phyloP scores from a whole-genome alignment of 2,888 invertebrate genomes.

The Tuberolachnus salignus region DNA sequence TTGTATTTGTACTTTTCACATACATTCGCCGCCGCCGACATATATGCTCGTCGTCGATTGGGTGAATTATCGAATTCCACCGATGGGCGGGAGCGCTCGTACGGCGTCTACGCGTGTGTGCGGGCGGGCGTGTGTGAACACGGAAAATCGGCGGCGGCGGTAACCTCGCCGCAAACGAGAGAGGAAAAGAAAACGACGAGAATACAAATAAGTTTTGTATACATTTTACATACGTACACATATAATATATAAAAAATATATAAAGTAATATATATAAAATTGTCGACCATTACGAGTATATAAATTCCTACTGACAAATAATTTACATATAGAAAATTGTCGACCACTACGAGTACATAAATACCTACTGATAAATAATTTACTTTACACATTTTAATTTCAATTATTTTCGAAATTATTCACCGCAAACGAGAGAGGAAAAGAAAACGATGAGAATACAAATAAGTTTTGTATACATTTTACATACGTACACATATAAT shows the following conservation, averaged over 20 bases:
- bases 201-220: neutral
- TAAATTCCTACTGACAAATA: too few relatives aligned
- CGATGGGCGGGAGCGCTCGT: conserved; percentile 12
- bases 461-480: neutral
- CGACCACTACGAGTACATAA: too few relatives aligned
- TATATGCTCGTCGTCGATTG: conserved; percentile 32
- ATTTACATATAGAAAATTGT: too few relatives aligned
- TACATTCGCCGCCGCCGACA: neutral
- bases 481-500: too few relatives aligned
- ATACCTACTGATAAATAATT: too few relatives aligned
- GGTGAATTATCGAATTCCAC: conserved; percentile 45
- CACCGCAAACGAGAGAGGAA: neutral
- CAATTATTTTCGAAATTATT: too few relatives aligned
- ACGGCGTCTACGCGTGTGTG: conserved; percentile 9
- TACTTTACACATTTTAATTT: too few relatives aligned
- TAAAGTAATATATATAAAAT: too few relatives aligned
- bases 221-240: too few relatives aligned
- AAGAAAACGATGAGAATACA: neutral
- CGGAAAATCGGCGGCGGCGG: neutral
- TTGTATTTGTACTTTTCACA: conserved; percentile 35
- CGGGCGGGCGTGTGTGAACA: neutral
- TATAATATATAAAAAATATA: too few relatives aligned
- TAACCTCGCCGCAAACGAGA: neutral
- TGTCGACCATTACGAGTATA: too few relatives aligned
- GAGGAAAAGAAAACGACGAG: neutral